Evolutionary conservation across 2,888 invertebrate species (phyloP).

Genomic region (Ferdinandea cuprea): DNA sequence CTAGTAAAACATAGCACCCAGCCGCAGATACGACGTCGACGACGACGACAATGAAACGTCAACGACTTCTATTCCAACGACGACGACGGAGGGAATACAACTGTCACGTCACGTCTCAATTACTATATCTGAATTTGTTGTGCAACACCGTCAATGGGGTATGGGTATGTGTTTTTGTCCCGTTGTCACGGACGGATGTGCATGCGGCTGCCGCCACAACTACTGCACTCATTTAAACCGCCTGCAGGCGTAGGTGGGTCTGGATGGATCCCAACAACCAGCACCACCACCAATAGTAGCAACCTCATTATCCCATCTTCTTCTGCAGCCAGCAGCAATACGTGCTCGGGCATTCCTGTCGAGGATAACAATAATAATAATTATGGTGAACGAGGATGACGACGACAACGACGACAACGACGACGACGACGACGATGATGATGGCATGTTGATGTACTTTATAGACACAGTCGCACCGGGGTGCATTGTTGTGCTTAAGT

Average conservation of each 20-base stretch:
- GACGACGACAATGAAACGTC: conserved; percentile 16
- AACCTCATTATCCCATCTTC: conserved; percentile 61
- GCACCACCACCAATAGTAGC: conserved; percentile 44
- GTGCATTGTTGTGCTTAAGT: conserved; percentile 70
- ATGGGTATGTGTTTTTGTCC: background rate
- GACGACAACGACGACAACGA: conserved; percentile 21
- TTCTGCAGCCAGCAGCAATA: conserved; percentile 59
- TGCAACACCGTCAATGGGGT: background rate
- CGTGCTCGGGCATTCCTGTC: conserved; percentile 79
- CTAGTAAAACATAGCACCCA: no score
- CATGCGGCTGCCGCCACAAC: conserved; percentile 52
- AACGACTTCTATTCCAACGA: background rate
- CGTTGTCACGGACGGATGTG: conserved; percentile 65
- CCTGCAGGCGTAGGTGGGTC: background rate
- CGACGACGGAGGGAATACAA: conserved; percentile 25
- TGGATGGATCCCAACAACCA: conserved; percentile 26
- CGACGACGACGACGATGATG: conserved; percentile 27
- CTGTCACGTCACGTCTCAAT: conserved; percentile 61
- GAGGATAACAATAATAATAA: conserved; percentile 79
- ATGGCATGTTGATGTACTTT: conserved; percentile 51
- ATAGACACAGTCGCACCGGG: conserved; percentile 3
- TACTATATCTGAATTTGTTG: conserved; percentile 26
- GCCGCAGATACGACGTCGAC: background rate
- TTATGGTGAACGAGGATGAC: conserved; percentile 52
- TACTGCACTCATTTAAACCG: conserved; percentile 25